phyloP scores from a whole-genome alignment of 1,140 invertebrate species.

The Cotesia typhae region DNA sequence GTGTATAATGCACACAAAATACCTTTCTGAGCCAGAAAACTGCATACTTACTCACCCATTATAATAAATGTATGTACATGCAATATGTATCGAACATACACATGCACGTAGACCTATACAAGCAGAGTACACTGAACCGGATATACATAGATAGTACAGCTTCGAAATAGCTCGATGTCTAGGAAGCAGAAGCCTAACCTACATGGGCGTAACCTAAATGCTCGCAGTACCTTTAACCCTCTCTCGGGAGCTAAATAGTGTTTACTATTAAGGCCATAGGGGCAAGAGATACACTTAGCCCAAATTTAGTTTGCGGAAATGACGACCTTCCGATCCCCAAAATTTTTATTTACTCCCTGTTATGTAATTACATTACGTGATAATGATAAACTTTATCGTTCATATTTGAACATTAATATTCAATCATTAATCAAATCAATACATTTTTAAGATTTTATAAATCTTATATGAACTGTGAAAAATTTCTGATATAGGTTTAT shows the following conservation, averaged over 20 bases:
- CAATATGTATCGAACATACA: background rate
- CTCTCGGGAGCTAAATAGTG: slow-evolving; percentile 50
- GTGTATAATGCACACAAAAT: slow-evolving; percentile 33
- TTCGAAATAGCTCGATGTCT: slow-evolving; percentile 21
- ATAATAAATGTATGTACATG: background rate
- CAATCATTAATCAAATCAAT: too few relatives aligned
- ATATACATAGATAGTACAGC: slow-evolving; percentile 1
- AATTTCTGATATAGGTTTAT: too few relatives aligned
- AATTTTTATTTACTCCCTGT: too few relatives aligned
- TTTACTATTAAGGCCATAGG: slow-evolving; percentile 40
- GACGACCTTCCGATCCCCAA: too few relatives aligned
- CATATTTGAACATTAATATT: too few relatives aligned
- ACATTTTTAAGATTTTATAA: too few relatives aligned
- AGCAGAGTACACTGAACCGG: slow-evolving; percentile 7
- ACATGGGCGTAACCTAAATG: slow-evolving; percentile 47
- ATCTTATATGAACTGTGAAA: too few relatives aligned
- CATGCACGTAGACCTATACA: background rate
- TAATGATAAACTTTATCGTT: too few relatives aligned
- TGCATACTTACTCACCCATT: slow-evolving; percentile 16
- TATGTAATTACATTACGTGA: too few relatives aligned
- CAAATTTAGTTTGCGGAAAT: slow-evolving; percentile 46
- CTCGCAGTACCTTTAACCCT: slow-evolving; percentile 37
- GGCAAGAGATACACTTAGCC: slow-evolving; percentile 53
- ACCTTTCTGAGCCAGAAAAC: slow-evolving; percentile 11
- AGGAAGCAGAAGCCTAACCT: slow-evolving; percentile 39